phyloP scores from a whole-genome alignment of 2,797 vertebrate genomes.

The Hydrophis major region DNA sequence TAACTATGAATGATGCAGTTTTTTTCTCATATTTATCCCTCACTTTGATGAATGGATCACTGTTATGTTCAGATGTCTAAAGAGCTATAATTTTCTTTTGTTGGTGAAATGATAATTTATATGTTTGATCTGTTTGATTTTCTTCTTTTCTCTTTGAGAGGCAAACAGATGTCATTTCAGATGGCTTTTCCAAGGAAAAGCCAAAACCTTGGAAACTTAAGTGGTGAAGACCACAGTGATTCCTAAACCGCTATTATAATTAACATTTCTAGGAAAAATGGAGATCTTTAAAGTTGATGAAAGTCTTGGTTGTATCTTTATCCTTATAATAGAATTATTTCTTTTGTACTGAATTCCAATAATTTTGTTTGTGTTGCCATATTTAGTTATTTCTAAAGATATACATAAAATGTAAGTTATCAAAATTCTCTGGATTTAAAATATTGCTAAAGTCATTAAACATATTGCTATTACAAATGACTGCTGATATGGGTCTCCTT shows the following conservation, averaged over 20 bases:
- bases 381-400: not conserved
- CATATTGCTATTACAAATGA: not conserved
- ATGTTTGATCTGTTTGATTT: not conserved
- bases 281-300: not conserved
- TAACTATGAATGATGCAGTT: not conserved
- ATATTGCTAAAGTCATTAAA: not conserved
- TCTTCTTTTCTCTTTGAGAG: not conserved
- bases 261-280: not conserved
- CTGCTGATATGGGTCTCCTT: conserved; percentile 3
- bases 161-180: not conserved
- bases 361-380: not conserved
- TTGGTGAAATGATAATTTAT: not conserved
- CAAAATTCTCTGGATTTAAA: not conserved
- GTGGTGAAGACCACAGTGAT: not conserved
- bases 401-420: not conserved
- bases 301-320: not conserved
- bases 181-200: not conserved
- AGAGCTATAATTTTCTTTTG: not conserved
- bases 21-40: not conserved
- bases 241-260: not conserved
- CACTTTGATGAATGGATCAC: not conserved
- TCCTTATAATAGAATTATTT: not conserved
- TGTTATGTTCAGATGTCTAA: not conserved
- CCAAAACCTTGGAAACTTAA: not conserved
- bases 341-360: not conserved